Base-by-base conservation (phyloP, 2,797 vertebrate species). In the Rhinichthys osculus region DNA sequence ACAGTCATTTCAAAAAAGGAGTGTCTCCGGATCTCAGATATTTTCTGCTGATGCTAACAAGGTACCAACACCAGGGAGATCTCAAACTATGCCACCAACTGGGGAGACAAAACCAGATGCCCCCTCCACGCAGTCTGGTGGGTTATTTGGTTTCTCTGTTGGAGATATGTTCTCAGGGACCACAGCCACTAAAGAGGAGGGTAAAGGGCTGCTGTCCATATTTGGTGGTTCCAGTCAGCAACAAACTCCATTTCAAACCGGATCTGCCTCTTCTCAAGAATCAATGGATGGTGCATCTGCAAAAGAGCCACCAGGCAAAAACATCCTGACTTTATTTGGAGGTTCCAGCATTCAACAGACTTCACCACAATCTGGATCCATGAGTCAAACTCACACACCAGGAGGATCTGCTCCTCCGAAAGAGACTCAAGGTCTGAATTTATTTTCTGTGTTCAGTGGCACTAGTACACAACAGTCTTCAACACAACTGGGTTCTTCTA, bases 281-380 rank as follows among this genome's bases (percentile, higher is more conserved):
- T 19, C 70, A 71, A 16, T 2, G 0, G 14, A 59, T 35, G n/a
- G 69, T 52, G n/a, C 47, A n/a, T 59, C 84, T 70, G 5, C 90
- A 86, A 92, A 92, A 71, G 93, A 94, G 90, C 92, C 91, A 44
- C 67, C 93, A 54, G 92, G 94, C 88, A 96, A 93, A 91, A 95
- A 91, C 92, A 88, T 97, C 86, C 92, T 97, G 85, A 96, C 96
- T 76, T 96, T 97, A 81, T 95, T 98, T 72, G 92, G 88, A 86
- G 91, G 86, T 85, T 91, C 96, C 83, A 91, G 84, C 88, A 81
- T 89, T 83, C 82, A 89, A 70, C 88, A 83, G 62, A 70, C 81
- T 81, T 57, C 87, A 66, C 54, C 78, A 52, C 35, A 82, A 16
- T 54, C 59, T 81, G 23, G 89, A 78, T 66, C 52, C 1, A 16